phyloP scores from a whole-genome alignment of 2,888 invertebrate genomes.

The Diadromus collaris region DNA sequence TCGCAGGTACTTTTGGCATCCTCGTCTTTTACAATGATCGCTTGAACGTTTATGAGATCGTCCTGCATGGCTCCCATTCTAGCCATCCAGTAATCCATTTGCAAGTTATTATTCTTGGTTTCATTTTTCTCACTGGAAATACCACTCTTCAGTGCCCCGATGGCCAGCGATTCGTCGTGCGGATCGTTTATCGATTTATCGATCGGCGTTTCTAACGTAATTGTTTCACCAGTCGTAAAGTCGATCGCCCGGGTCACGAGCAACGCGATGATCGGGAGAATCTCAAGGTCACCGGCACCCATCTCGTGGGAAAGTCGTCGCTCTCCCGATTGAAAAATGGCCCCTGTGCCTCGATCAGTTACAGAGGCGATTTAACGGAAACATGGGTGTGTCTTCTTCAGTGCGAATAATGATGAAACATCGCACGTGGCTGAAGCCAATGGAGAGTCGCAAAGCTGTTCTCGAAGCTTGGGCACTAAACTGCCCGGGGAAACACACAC shows the following conservation, averaged over 20 bases:
- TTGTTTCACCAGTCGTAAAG: not conserved
- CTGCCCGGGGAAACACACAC: not conserved
- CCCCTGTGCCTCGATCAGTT: constrained; percentile 21
- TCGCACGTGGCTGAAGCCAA: constrained; percentile 45
- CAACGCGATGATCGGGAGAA: constrained; percentile 29
- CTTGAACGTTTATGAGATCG: constrained; percentile 63
- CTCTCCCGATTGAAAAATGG: constrained; percentile 17
- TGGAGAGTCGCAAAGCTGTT: constrained; percentile 30
- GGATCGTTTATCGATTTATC: not conserved
- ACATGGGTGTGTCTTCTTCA: constrained; percentile 47
- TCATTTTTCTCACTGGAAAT: not conserved
- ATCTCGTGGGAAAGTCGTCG: constrained; percentile 30
- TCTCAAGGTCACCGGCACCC: constrained; percentile 16
- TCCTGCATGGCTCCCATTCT: constrained; percentile 47
- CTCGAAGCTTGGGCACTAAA: constrained; percentile 18
- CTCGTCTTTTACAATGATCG: constrained; percentile 68
- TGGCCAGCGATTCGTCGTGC: not conserved
- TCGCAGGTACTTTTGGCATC: constrained; percentile 52
- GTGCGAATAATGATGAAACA: constrained; percentile 38
- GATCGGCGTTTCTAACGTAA: not conserved
- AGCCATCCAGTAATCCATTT: constrained; percentile 62
- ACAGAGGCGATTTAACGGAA: constrained; percentile 32
- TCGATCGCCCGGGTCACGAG: constrained; percentile 14
- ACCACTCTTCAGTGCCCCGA: not conserved
- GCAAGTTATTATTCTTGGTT: not conserved